phyloP scores from a whole-genome alignment of 2,888 invertebrate species.

The Cerceris rybyensis region DNA sequence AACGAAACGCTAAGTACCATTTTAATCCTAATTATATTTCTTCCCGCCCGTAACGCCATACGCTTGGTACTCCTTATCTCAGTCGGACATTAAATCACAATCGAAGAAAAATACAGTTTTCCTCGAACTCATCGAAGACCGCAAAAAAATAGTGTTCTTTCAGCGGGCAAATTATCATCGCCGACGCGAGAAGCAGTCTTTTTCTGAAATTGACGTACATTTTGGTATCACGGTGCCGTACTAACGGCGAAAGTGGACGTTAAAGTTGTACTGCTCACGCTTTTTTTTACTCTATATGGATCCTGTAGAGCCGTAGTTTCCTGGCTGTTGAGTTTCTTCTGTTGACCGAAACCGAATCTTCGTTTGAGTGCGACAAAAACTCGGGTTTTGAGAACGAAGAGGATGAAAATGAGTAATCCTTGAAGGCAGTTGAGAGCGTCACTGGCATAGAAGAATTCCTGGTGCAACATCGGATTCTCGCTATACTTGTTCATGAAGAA shows the following conservation, averaged over 20 bases:
- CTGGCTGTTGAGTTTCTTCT: conserved; percentile 33
- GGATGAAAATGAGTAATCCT: conserved; percentile 88
- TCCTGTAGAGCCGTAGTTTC: conserved; percentile 63
- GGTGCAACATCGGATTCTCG: conserved; percentile 61
- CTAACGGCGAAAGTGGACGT: conserved; percentile 68
- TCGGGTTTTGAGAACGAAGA: conserved; percentile 88
- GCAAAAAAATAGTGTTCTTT: neutral
- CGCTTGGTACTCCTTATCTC: no score
- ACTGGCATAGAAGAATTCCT: conserved; percentile 81
- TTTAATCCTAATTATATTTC: no score
- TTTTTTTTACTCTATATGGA: conserved; percentile 69
- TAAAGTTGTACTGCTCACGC: conserved; percentile 72
- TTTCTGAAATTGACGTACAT: neutral
- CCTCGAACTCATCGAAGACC: no score
- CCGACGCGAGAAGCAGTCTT: no score
- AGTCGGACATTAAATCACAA: no score
- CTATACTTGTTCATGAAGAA: conserved; percentile 55
- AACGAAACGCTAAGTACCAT: no score
- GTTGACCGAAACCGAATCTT: conserved; percentile 79
- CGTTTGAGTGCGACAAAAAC: conserved; percentile 85
- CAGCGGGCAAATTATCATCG: neutral
- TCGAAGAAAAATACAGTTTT: no score
- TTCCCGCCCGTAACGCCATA: no score
- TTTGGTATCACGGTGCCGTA: conserved; percentile 42
- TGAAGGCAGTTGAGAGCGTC: conserved; percentile 88